phyloP scores from a whole-genome alignment of 2,797 vertebrate species.

The Ctenochaetus hawaiiensis region DNA sequence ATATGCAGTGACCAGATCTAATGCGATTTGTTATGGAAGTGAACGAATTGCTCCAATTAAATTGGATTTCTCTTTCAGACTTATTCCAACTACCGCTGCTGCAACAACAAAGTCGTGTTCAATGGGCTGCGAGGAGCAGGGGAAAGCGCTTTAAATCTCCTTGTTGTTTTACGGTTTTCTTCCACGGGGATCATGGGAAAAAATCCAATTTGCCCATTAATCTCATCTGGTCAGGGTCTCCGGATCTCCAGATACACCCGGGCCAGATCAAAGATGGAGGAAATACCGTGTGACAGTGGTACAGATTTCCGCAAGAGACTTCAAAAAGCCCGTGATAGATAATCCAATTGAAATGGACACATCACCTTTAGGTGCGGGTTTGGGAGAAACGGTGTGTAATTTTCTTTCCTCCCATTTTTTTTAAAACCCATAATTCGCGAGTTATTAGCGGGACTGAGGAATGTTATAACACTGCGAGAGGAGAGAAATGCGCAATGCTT shows the following conservation, averaged over 20 bases:
- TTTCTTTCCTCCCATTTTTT: not conserved
- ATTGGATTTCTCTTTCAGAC: conserved; percentile 37
- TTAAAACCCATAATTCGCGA: conserved; percentile 46
- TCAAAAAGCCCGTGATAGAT: conserved; percentile 75
- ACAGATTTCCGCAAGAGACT: conserved; percentile 73
- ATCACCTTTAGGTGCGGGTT: conserved; percentile 72
- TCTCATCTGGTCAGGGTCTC: conserved; percentile 74
- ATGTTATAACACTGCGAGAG: conserved; percentile 53
- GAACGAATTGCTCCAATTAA: conserved; percentile 40
- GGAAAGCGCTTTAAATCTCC: conserved; percentile 40
- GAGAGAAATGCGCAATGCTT: conserved; percentile 50
- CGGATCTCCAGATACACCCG: conserved; percentile 64
- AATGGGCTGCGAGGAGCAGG: conserved; percentile 28
- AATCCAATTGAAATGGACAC: conserved; percentile 80
- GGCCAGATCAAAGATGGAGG: conserved; percentile 83
- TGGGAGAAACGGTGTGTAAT: conserved; percentile 57
- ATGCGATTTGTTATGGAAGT: conserved; percentile 23
- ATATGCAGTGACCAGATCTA: conserved; percentile 8
- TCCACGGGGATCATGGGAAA: conserved; percentile 76
- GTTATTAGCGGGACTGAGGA: conserved; percentile 35
- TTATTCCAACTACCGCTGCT: conserved; percentile 31
- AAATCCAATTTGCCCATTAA: conserved; percentile 81
- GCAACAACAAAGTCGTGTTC: conserved; percentile 47
- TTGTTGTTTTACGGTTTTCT: conserved; percentile 72
- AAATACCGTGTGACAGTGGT: conserved; percentile 79